Base-by-base conservation (phyloP, 2,113 vertebrate species). In the western clawed frog (Xenopus tropicalis) region DNA sequence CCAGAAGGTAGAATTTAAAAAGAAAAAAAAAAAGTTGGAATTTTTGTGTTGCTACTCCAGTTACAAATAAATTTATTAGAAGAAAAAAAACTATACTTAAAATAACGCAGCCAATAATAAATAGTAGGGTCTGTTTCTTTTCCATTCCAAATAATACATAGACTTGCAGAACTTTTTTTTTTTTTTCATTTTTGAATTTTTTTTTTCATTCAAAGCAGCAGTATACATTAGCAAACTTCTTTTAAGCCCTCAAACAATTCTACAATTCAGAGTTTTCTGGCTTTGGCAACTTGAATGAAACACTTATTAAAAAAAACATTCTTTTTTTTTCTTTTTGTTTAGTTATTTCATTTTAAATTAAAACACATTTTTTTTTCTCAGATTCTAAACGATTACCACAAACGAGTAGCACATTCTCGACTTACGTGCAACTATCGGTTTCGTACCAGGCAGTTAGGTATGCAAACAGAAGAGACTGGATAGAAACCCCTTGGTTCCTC, bases 261-360 rank as follows among this genome's bases (percentile, higher is more conserved):
- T 44, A 67, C 63, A 46, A 66, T 75, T 75, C 25, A 66, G 64
- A 44, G 44, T 14, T 29, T 24, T 51, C 56, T 62, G 57, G 57
- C 72, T 75, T 75, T 75, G 66, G 72, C 65, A 62, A 75, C 25
- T 52, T 69, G 24, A 52, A 54, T 44, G n/a, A 65, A 48, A 66
- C 10, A 66, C 29, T 17, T 22, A 20, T 48, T 48, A 65, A 65
- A 44, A 29, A 44, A 65, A n/a, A 17, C 44, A 65, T 22, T 22
- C 22, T 14, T 5, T 21, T 7, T 62, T 52, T 5, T 21, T 7
- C 51, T 52, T 63, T 65, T 19, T 12, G 16, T 17, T 70, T 61
- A 58, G 44, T 67, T 52, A 20, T n/a, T n/a, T 46, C 17, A 14
- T 54, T 62, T 73, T 69, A 62, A 75, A 69, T 68, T 69, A 52